Evolutionary conservation across 1,140 invertebrate genomes (phyloP), one percentile per base, ranked within the genome.

Genomic region (Ganaspis sp.): DNA sequence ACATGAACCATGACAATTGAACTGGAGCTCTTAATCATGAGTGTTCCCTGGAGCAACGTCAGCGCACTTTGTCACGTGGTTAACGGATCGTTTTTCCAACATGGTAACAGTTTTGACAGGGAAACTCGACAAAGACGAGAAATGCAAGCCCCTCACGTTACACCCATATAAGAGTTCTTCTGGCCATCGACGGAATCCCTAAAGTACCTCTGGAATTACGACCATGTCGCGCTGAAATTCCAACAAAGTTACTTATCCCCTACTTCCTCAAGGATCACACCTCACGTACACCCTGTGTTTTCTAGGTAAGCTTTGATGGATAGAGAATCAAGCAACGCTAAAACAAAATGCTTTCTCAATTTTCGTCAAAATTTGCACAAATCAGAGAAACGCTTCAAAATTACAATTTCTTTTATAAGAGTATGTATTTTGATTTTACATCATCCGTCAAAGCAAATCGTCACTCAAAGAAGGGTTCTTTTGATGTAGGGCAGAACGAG

Each of bases 61-160:
- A 82, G 72, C 64, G 69, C 75, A 81, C 78, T 84, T 82, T 84
- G 83, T 84, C 81, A 84, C 81, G 76, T 81, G 81, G 74, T 84
- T 84, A 84, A 81, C 40, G 71, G 74, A 79, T 73, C 80, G 74
- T 84, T 84, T 84, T 80, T 70, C 73, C 54, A 26, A 26, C 54
- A 64, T 64, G 11, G 23, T 15, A 64, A 4, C 54, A 64, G 54
- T 64, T 64, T 64, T 3, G 29, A 64, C 54, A 64, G 9, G n/a
- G 54, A 64, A 64, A 64, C 23, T 64, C 15, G 45, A 49, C 45
- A 49, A 17, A 15, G 8, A 49, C 45, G 45, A 17, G 45, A 49
- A 49, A 49, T 49, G 4, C 45, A 49, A 49, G 45, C 17, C 17
- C 45, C 45, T 49, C 45, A 49, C 45, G n/a, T 49, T 49, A 17